Conservation (phyloP, 2,113 vertebrate species). For the Eptesicus fuscus region DNA sequence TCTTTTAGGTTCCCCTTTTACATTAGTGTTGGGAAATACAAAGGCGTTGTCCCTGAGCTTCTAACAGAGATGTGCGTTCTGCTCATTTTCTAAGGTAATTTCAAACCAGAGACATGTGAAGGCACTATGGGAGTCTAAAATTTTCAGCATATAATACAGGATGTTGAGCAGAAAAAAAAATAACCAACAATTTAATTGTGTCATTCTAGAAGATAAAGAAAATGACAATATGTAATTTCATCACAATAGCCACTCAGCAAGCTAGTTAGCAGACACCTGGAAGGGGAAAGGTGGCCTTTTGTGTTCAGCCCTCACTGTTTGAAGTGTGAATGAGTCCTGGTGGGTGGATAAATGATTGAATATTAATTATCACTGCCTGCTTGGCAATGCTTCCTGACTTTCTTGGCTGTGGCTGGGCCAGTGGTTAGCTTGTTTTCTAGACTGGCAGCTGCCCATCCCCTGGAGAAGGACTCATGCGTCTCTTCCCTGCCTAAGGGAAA, state of each 20-base stretch:
- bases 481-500: conserved; percentile 36
- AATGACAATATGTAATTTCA: conserved; percentile 61
- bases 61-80: no score
- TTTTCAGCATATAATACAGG: not conserved
- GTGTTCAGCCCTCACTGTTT: conserved; percentile 65
- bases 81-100: conserved; percentile 25
- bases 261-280: conserved; percentile 55
- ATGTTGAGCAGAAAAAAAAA: conserved; percentile 29
- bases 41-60: not conserved
- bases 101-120: conserved; percentile 14
- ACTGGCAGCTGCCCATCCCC: conserved; percentile 10
- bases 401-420: conserved; percentile 41
- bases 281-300: conserved; percentile 63
- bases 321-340: conserved; percentile 46
- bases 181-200: not conserved
- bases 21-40: not conserved
- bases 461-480: not conserved
- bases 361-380: conserved; percentile 52
- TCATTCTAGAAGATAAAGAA: conserved; percentile 37
- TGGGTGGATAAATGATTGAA: conserved; percentile 54
- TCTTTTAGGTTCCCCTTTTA: not conserved
- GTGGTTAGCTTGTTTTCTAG: conserved; percentile 41
- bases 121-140: not conserved
- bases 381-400: conserved; percentile 49
- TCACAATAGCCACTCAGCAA: conserved; percentile 46